Conservation (phyloP, 2,113 vertebrate species). For the Hyla sarda region DNA sequence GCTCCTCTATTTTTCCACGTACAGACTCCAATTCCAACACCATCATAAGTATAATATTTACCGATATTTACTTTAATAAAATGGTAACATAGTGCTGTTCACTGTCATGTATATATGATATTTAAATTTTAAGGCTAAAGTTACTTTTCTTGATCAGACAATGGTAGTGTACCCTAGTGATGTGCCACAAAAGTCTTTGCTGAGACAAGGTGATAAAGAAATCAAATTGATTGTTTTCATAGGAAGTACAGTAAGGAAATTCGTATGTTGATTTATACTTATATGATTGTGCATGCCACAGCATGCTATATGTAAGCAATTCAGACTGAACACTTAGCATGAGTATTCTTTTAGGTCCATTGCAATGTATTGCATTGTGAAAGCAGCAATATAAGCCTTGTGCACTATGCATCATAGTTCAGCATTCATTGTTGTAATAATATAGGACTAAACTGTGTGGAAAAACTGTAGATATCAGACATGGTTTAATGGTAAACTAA, state of each 20-base stretch:
- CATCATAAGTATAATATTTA: no score
- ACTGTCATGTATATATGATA: no score
- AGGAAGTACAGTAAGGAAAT: neutral
- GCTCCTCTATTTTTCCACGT: no score
- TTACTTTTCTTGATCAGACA: no score
- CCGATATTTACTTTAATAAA: no score
- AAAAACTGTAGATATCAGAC: neutral
- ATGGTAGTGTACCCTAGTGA: no score
- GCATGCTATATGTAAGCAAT: neutral
- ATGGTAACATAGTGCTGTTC: no score
- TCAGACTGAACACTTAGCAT: constrained; percentile 1
- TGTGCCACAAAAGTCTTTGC: no score
- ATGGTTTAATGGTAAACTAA: neutral
- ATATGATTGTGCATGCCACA: neutral
- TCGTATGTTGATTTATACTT: neutral
- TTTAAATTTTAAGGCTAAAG: no score
- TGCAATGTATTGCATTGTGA: constrained; percentile 10
- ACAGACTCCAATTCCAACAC: no score
- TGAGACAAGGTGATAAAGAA: neutral
- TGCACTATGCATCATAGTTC: neutral
- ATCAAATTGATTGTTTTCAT: neutral
- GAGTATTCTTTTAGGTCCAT: neutral
- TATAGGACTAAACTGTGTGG: neutral
- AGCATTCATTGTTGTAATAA: neutral
- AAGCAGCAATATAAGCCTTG: neutral